Percentiles rank a stretch among this genome's conserved stretches.
Conservation (phyloP, 2,888 invertebrate species). For the Acanthosoma haemorrhoidale region DNA sequence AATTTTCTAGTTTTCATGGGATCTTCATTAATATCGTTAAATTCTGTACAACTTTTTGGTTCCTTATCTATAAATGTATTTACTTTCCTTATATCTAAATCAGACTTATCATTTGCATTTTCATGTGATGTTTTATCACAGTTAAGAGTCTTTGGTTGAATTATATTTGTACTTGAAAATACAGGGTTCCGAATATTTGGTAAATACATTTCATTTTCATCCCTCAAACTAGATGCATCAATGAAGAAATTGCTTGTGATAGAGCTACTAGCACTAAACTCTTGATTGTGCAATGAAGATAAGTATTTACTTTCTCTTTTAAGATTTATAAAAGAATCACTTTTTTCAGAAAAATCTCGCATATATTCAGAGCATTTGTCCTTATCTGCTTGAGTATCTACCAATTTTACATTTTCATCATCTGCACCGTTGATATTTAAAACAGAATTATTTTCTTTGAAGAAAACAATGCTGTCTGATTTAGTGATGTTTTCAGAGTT, state of each 20-base stretch:
- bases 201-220: constrained; percentile 55
- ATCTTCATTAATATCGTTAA: neutral
- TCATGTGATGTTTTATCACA: constrained; percentile 16
- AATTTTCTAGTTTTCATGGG: constrained; percentile 37
- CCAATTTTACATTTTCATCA: neutral
- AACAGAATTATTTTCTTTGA: neutral
- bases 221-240: constrained; percentile 68
- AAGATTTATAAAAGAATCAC: constrained; percentile 8
- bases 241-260: constrained; percentile 62
- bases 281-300: neutral
- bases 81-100: constrained; percentile 30
- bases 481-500: constrained; percentile 18
- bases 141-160: constrained; percentile 28
- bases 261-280: neutral
- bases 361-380: constrained; percentile 9
- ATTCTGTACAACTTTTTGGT: neutral
- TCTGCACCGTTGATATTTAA: neutral
- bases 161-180: constrained; percentile 24
- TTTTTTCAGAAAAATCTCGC: constrained; percentile 1
- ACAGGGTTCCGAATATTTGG: constrained; percentile 16
- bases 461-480: constrained; percentile 22
- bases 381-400: neutral
- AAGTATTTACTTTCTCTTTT: constrained; percentile 5
- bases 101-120: constrained; percentile 35
- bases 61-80: constrained; percentile 10